A percentile compares a stretch with the other conserved stretches of the same genome.
phyloP scores from a whole-genome alignment of 2,888 invertebrate species.

The Eilema depressum region DNA sequence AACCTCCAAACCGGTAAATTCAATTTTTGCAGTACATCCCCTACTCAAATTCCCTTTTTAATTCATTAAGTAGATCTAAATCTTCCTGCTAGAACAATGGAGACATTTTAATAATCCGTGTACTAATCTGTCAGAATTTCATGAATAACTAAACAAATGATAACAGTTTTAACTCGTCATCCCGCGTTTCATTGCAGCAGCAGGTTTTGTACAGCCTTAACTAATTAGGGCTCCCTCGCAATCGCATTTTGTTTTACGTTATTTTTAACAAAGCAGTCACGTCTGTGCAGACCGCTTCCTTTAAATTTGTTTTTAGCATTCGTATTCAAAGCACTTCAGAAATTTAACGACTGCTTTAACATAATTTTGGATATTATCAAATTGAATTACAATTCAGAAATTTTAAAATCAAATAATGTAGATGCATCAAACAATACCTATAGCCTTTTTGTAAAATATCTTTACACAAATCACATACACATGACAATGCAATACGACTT shows the following conservation, averaged over 20 bases:
- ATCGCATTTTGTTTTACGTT: slow-evolving; percentile 61
- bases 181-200: slow-evolving; percentile 44
- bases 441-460: neutral
- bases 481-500: neutral
- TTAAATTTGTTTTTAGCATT: slow-evolving; percentile 57
- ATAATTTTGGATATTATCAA: slow-evolving; percentile 20
- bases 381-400: neutral
- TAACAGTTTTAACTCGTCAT: slow-evolving; percentile 53
- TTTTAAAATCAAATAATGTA: neutral
- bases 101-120: slow-evolving; percentile 12
- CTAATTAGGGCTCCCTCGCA: slow-evolving; percentile 64
- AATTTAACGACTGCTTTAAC: slow-evolving; percentile 41
- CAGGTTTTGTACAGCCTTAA: slow-evolving; percentile 51
- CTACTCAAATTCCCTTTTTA: neutral
- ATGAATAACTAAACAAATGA: slow-evolving; percentile 51
- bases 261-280: slow-evolving; percentile 67
- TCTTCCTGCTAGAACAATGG: neutral
- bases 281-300: slow-evolving; percentile 54
- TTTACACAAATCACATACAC: neutral
- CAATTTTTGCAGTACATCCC: neutral
- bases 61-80: slow-evolving; percentile 8
- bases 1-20: neutral
- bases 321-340: slow-evolving; percentile 48
- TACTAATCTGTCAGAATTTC: slow-evolving; percentile 20
- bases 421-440: neutral